Evolutionary conservation across 2,888 invertebrate species (phyloP).

Genomic region (Brachyptera risi): DNA sequence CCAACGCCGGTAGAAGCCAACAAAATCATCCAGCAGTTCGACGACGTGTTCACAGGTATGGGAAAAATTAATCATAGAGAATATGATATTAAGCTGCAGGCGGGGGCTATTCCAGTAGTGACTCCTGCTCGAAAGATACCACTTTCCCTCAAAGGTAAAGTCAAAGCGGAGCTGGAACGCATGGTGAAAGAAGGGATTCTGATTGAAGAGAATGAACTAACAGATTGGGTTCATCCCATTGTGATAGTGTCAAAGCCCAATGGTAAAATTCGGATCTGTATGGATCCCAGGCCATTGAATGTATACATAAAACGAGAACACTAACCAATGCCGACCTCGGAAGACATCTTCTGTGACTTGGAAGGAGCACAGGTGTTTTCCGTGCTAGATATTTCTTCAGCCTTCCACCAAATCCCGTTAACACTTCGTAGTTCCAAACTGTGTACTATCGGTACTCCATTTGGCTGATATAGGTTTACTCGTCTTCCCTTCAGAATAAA

Average conservation of each 20-base stretch:
- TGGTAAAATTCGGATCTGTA: slow-evolving; percentile 16
- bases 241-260: slow-evolving; percentile 11
- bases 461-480: slow-evolving; percentile 23
- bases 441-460: slow-evolving; percentile 26
- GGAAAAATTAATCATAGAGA: not conserved
- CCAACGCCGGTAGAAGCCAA: not conserved
- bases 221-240: slow-evolving; percentile 5
- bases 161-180: not conserved
- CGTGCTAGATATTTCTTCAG: slow-evolving; percentile 25
- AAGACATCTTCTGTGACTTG: not conserved
- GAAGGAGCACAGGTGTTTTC: not conserved
- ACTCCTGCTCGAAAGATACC: not conserved
- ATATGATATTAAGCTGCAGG: not conserved
- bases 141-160: not conserved
- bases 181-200: not conserved
- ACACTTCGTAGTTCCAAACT: slow-evolving; percentile 10
- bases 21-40: not conserved
- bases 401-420: slow-evolving; percentile 21
- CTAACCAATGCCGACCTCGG: slow-evolving; percentile 4
- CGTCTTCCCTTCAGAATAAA: slow-evolving; percentile 26
- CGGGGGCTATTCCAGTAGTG: not conserved
- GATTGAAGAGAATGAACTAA: slow-evolving; percentile 10
- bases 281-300: slow-evolving; percentile 17
- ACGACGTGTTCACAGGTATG: not conserved
- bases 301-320: not conserved